A percentile compares a stretch with the other conserved stretches of the same genome.
Evolutionary conservation across 2,797 vertebrate species (phyloP).

Genomic region (Neosalanx taihuensis): DNA sequence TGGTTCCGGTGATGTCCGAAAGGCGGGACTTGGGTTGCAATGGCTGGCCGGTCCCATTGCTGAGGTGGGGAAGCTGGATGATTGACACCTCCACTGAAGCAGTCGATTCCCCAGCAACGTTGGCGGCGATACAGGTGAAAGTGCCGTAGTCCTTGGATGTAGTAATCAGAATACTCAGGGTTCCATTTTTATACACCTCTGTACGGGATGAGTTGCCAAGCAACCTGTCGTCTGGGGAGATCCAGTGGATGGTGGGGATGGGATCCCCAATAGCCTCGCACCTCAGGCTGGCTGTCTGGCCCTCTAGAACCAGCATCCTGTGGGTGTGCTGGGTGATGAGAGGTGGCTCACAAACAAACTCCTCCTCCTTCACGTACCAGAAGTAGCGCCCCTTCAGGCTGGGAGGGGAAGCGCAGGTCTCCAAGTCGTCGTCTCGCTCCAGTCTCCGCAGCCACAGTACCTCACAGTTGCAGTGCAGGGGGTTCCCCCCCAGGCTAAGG

Average conservation of each 20-base stretch:
- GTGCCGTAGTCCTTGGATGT: slow-evolving; percentile 90
- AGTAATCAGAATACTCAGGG: slow-evolving; percentile 88
- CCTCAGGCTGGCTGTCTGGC: slow-evolving; percentile 84
- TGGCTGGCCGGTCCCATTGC: slow-evolving; percentile 78
- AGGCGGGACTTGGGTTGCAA: slow-evolving; percentile 83
- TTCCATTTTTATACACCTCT: slow-evolving; percentile 82
- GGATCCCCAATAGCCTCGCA: slow-evolving; percentile 92
- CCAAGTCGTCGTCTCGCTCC: slow-evolving; percentile 86
- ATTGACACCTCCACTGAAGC: slow-evolving; percentile 87
- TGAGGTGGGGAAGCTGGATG: slow-evolving; percentile 89
- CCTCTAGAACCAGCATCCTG: slow-evolving; percentile 86
- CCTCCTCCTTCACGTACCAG: slow-evolving; percentile 87
- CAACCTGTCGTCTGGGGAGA: slow-evolving; percentile 84
- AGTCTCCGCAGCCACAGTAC: slow-evolving; percentile 89
- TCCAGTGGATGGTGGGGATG: slow-evolving; percentile 88
- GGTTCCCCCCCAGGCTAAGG: slow-evolving; percentile 90
- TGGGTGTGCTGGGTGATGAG: slow-evolving; percentile 92
- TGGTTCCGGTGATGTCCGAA: slow-evolving; percentile 89
- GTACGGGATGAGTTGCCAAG: slow-evolving; percentile 87
- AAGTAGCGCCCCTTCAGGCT: slow-evolving; percentile 90
- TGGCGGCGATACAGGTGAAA: slow-evolving; percentile 94
- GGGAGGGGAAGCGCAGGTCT: slow-evolving; percentile 92
- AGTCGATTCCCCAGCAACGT: slow-evolving; percentile 89
- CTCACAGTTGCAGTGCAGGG: slow-evolving; percentile 93
- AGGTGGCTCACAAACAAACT: slow-evolving; percentile 89